phyloP scores from a whole-genome alignment of 1,140 invertebrate genomes.

The Ctenoplectra terminalis region DNA sequence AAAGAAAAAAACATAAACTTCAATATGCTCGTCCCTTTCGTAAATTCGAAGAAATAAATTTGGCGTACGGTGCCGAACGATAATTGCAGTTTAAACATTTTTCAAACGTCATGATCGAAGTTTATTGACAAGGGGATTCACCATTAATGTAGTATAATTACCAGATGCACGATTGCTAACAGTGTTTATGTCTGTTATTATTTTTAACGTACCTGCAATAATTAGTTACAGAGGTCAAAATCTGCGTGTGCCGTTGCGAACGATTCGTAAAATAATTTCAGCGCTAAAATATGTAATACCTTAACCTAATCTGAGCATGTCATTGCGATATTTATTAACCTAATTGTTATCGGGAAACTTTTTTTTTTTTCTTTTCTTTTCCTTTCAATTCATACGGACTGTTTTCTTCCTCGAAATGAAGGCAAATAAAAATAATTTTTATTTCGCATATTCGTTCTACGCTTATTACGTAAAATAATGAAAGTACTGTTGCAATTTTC shows the following conservation, averaged over 20 bases:
- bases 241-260: neutral
- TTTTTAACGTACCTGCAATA: neutral
- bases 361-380: no score
- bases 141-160: neutral
- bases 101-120: neutral
- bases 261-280: neutral
- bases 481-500: neutral
- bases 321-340: neutral
- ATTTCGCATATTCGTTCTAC: neutral
- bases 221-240: neutral
- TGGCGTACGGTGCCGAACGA: neutral
- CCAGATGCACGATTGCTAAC: neutral
- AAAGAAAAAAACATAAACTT: no score
- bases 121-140: conserved; percentile 21
- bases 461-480: neutral
- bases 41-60: no score
- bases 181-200: neutral
- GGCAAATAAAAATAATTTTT: neutral
- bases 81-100: neutral
- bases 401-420: neutral
- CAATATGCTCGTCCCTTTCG: no score
- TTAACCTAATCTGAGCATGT: conserved; percentile 21
- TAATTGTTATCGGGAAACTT: neutral
- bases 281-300: neutral
- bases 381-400: neutral